Evolutionary conservation across 2,888 invertebrate species (phyloP).

Genomic region (Cepaea hortensis): DNA sequence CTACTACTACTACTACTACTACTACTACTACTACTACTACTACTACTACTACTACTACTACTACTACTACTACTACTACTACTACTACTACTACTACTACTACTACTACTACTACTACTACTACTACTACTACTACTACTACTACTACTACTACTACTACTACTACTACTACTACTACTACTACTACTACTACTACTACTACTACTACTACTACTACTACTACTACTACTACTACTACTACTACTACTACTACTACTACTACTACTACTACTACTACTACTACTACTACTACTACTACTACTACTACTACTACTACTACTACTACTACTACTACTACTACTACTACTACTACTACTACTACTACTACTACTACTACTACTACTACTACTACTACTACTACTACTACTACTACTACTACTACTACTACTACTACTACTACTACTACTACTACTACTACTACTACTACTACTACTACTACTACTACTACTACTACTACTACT

Average conservation of each 20-base stretch:
- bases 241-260: neutral
- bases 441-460: neutral
- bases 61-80: neutral
- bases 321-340: too few relatives aligned
- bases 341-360: too few relatives aligned
- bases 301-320: too few relatives aligned
- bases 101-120: neutral
- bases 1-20: neutral
- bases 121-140: neutral
- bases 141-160: too few relatives aligned
- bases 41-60: neutral
- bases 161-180: too few relatives aligned
- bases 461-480: conserved; percentile 1
- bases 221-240: neutral
- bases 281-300: too few relatives aligned
- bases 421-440: neutral
- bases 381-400: too few relatives aligned
- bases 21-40: neutral
- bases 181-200: too few relatives aligned
- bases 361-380: too few relatives aligned
- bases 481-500: neutral
- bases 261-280: neutral
- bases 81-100: neutral
- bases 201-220: too few relatives aligned
- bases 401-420: too few relatives aligned